phyloP scores from a whole-genome alignment of 2,888 invertebrate genomes.

The Ectemnius lituratus region DNA sequence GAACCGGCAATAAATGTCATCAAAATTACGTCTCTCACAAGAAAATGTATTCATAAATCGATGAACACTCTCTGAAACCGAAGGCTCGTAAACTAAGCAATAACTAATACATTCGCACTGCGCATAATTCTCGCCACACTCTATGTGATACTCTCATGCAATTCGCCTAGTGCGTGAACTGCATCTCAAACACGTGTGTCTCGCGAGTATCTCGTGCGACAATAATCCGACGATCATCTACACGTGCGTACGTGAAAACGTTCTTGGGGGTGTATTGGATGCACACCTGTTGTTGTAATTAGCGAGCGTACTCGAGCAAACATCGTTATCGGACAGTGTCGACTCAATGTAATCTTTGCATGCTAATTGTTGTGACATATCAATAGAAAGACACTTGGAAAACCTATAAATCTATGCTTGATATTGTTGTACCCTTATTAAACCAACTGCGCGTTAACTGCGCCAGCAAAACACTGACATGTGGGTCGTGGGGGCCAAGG shows the following conservation, averaged over 20 bases:
- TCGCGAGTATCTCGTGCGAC: slow-evolving; percentile 28
- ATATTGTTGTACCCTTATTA: too few species aligned
- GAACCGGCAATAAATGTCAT: too few species aligned
- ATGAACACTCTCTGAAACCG: too few species aligned
- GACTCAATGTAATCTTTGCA: slow-evolving; percentile 70
- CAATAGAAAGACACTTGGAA: slow-evolving; percentile 60
- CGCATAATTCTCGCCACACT: neutral
- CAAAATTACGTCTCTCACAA: too few species aligned
- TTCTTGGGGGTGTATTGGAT: slow-evolving; percentile 18
- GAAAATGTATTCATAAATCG: too few species aligned
- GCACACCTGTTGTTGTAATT: slow-evolving; percentile 23
- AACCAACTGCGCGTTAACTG: too few species aligned
- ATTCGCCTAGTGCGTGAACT: neutral
- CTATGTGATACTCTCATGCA: neutral
- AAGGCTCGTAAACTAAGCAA: too few species aligned
- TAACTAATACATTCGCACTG: too few species aligned
- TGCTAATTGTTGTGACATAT: slow-evolving; percentile 73
- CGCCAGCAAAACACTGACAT: too few species aligned
- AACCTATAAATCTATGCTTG: neutral
- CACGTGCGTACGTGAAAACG: neutral
- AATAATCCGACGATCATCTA: neutral
- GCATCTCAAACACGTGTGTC: neutral
- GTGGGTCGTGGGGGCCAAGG: too few species aligned
- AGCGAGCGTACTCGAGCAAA: slow-evolving; percentile 35
- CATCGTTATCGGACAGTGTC: slow-evolving; percentile 41